Base-by-base conservation (phyloP, 2,113 vertebrate genomes). In the Tachysurus fulvidraco region DNA sequence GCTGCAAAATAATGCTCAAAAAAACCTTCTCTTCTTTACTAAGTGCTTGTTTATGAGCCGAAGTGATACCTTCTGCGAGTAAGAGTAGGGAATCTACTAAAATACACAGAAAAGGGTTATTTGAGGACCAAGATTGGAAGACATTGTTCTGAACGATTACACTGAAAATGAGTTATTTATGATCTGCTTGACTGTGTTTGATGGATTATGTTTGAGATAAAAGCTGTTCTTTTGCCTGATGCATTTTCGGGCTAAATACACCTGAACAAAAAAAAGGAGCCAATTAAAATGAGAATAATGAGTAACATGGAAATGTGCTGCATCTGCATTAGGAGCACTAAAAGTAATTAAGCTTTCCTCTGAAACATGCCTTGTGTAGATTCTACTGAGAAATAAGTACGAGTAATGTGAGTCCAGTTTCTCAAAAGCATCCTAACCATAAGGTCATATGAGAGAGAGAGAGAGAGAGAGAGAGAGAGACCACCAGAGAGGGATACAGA, bases 231-330 rank as follows among this genome's bases (percentile, higher is more conserved):
- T 60, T 60, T 2, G 8, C 46, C 44, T 12, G 12, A 76, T 6
- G 73, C 21, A n/a, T 73, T 52, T 76, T 76, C 6, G 1, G 9
- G 17, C 12, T 57, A 81, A 81, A 36, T 50, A 36, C 54, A 41
- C 78, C 55, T 60, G 21, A 81, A 60, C 30, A 44, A 81, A 80
- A 19, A 52, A 52, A 52, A 13, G 3, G 1, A 74, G 17, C 4
- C 55, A 81, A 81, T 60, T 81, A 81, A 60, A 60, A 81, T 14
- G 55, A 80, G 55, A 80, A 80, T 80, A 80, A 80, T 41, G 78
- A 60, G 55, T 60, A 81, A 79, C 54, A 5, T 79, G 50, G 16
- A 78, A 59, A 59, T 79, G 52, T 30, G 28, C 54, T 36, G 77
- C 77, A 79, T 25, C 55, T 25, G 30, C 30, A 44, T 81, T 23